Conservation (phyloP, 2,888 invertebrate species). For the Ferrisia virgata region DNA sequence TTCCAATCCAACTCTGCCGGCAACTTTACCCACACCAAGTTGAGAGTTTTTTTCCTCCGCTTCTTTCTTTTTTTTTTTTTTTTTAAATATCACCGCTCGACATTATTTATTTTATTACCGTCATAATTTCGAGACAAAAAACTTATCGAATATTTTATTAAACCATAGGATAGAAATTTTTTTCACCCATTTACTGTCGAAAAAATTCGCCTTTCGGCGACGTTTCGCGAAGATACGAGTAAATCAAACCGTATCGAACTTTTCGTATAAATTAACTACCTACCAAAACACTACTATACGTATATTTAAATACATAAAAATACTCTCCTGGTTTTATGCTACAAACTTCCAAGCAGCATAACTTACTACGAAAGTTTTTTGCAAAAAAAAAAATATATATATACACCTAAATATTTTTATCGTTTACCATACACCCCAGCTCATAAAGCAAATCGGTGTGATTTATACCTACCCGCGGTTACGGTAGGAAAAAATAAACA, state of each 20-base stretch:
- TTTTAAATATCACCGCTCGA: constrained; percentile 4
- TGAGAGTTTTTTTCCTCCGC: not conserved
- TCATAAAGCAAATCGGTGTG: too few relatives aligned
- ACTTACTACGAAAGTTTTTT: too few relatives aligned
- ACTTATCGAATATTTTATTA: not conserved
- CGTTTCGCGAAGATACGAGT: not conserved
- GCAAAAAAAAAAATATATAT: too few relatives aligned
- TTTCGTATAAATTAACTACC: not conserved
- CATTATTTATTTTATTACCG: constrained; percentile 5
- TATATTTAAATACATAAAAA: too few relatives aligned
- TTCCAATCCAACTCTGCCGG: not conserved
- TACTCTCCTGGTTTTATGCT: too few relatives aligned
- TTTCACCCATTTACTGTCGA: too few relatives aligned
- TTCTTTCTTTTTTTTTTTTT: not conserved
- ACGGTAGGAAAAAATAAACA: too few relatives aligned
- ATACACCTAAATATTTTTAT: too few relatives aligned
- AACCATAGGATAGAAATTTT: not conserved
- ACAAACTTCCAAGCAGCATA: too few relatives aligned
- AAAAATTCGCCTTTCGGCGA: not conserved
- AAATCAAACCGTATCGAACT: not conserved
- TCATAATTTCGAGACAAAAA: not conserved
- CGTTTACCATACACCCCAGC: too few relatives aligned
- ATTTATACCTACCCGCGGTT: too few relatives aligned
- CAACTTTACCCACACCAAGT: not conserved
- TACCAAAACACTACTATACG: not conserved